These are phyloP conservation scores for Xenopus petersii DNA, from an alignment of 2,797 vertebrate genomes.

Conservation along the genomic window DNA sequence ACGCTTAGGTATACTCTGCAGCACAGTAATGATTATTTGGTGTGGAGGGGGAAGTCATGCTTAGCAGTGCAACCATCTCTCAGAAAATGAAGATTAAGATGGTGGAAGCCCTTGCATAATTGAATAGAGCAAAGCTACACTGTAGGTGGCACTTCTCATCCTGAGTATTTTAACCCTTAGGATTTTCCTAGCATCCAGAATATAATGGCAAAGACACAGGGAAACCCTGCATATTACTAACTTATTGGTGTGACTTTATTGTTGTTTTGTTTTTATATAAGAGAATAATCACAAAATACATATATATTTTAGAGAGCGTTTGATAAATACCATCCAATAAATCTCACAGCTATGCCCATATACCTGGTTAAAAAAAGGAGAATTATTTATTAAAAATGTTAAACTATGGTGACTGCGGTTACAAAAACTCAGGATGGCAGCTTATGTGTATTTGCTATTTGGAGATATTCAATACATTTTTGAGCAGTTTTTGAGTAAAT, in stretches of 20 bases:
- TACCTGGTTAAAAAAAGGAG: no score
- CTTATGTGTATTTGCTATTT: no score
- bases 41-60: constrained; percentile 57
- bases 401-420: no score
- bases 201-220: not conserved
- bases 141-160: constrained; percentile 47
- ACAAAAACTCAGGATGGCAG: no score
- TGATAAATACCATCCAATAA: no score
- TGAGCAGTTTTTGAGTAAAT: not conserved
- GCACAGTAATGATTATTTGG: constrained; percentile 53
- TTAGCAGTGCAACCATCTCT: constrained; percentile 70
- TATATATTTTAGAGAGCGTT: no score
- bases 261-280: no score
- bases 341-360: no score
- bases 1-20: constrained; percentile 61
- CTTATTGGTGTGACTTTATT: no score
- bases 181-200: not conserved
- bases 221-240: not conserved
- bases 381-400: no score
- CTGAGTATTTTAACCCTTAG: constrained; percentile 45
- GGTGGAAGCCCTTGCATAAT: constrained; percentile 71
- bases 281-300: no score
- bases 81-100: constrained; percentile 75
- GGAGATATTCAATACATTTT: not conserved
- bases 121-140: constrained; percentile 63